Percentiles rank a stretch among this genome's conserved stretches.
phyloP scores from a whole-genome alignment of 2,888 invertebrate genomes.

The Syrista parreyssii region DNA sequence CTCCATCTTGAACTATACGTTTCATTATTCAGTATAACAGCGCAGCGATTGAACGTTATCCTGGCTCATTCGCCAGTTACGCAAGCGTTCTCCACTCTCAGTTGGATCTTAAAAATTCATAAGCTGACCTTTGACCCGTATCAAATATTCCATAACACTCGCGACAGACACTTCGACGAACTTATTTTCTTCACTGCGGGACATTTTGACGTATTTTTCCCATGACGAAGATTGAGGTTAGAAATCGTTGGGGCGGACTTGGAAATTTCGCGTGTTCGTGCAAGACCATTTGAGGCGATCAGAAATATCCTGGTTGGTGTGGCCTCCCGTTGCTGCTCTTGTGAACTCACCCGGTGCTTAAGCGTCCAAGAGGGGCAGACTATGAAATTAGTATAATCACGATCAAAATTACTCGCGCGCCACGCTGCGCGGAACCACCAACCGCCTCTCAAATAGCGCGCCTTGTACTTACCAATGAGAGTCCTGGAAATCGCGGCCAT shows the following conservation, averaged over 20 bases:
- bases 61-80: neutral
- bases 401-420: conserved; percentile 57
- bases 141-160: neutral
- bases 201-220: neutral
- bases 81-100: neutral
- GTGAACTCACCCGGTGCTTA: conserved; percentile 47
- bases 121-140: neutral
- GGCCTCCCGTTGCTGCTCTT: conserved; percentile 29
- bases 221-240: neutral
- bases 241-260: neutral
- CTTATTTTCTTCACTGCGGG: neutral
- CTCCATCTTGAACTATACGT: neutral
- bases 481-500: conserved; percentile 46
- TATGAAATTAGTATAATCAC: conserved; percentile 60
- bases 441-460: conserved; percentile 56
- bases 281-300: neutral
- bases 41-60: neutral
- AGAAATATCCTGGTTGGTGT: neutral
- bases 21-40: neutral
- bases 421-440: conserved; percentile 51
- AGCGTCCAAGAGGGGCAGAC: conserved; percentile 51
- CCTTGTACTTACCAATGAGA: conserved; percentile 48
- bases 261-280: neutral
- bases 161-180: neutral
- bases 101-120: neutral